Evolutionary conservation across 2,113 vertebrate genomes (phyloP), one percentile per base, ranked within the genome.

Genomic region (Isurus oxyrinchus): DNA sequence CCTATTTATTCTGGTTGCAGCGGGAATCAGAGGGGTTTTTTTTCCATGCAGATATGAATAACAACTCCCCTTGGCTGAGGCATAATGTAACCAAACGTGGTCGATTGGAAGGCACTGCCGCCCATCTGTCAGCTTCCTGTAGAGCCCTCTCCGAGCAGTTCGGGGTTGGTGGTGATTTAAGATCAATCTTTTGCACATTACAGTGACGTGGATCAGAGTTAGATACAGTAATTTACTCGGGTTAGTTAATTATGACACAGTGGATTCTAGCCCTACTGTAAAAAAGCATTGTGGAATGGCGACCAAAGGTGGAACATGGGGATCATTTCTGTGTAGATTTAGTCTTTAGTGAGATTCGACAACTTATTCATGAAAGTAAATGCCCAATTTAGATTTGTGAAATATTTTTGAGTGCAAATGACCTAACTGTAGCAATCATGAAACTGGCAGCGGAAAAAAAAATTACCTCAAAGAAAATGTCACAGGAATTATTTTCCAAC

Each of bases 91-190:
- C 96, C 96, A 57, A 96, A 97, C 96, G 96, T 96, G 96, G 96
- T 88, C 91, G 96, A 57, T 96, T 5, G 67, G 67, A 25, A 40
- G 44, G 21, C 21, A 96, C 96, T 96, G 96, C 97, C 96, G 96
- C 96, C 97, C 97, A 97, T 97, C 97, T 97, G 97, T 97, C 55
- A 84, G 8, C 96, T 57, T 84, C 96, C 97, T 40, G 96, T 40
- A 0, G 96, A 23, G 97, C 95, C 40, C 94, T 49, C 49, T 96
- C 97, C 96, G 96, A 96, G 84, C 31, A 72, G 94, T 72, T 19
- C 66, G 55, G 94, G 66, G 94, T 55, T 23, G 67, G 44, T 72
- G 66, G 67, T 72, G 44, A 95, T 72, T 76, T 95, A 5, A 55
- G 67, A 95, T 95, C 94, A 95, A 95, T 95, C 94, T 95, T 72